Conservation (phyloP, 2,797 vertebrate species). For the Hydrocynus forskahlii region DNA sequence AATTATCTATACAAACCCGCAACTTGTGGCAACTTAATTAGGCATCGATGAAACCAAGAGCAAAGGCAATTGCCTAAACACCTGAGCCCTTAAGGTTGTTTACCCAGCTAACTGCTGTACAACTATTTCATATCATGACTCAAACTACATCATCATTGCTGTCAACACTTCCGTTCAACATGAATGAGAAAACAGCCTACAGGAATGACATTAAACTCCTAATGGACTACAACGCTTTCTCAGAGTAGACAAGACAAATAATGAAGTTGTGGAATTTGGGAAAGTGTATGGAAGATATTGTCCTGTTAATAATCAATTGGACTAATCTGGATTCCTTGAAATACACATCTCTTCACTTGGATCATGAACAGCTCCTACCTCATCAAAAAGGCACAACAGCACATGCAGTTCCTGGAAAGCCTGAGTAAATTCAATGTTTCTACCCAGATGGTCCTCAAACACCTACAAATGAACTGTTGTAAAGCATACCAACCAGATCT, state of each 20-base stretch:
- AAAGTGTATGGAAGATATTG: not conserved
- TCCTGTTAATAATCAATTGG: constrained; percentile 11
- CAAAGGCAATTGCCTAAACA: not conserved
- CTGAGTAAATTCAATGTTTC: not conserved
- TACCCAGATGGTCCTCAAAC: not conserved
- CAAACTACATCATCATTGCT: constrained; percentile 14
- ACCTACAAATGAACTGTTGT: too few relatives aligned
- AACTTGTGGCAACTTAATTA: too few relatives aligned
- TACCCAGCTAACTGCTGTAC: not conserved
- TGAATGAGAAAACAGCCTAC: constrained; percentile 6
- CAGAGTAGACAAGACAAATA: not conserved
- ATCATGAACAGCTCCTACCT: not conserved
- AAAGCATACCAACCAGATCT: not conserved
- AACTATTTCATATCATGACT: constrained; percentile 17
- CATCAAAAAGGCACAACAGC: not conserved
- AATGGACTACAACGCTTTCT: constrained; percentile 3
- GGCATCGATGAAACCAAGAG: too few relatives aligned
- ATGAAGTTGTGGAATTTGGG: not conserved
- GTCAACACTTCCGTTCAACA: constrained; percentile 1
- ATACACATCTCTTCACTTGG: not conserved
- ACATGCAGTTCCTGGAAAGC: not conserved
- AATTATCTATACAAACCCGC: too few relatives aligned
- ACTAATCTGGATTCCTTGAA: constrained; percentile 2
- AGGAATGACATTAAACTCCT: not conserved
- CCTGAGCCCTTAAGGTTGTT: not conserved